These are phyloP conservation scores for Actinia tenebrosa DNA, from an alignment of 64 coral and sea anemone species.

Conservation along the genomic window DNA sequence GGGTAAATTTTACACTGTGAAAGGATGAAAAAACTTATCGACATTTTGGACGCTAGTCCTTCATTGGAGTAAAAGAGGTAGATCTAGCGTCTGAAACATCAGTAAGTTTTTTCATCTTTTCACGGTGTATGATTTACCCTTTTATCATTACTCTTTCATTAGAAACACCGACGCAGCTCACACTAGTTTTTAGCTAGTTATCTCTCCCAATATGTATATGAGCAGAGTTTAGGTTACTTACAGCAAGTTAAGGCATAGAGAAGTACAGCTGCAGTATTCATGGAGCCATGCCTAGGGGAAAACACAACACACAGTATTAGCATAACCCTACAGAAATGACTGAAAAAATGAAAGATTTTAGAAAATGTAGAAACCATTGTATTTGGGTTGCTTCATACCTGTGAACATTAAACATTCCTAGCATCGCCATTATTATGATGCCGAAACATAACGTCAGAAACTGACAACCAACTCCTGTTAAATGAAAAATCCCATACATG, in stretches of 20 bases:
- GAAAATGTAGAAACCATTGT: too few relatives aligned
- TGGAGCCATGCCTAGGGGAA: conserved; percentile 79
- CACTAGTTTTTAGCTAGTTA: too few relatives aligned
- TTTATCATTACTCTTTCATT: too few relatives aligned
- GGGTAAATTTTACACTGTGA: too few relatives aligned
- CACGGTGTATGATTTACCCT: too few relatives aligned
- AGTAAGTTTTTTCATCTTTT: too few relatives aligned
- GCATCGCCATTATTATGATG: conserved; percentile 86
- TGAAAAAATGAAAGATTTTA: not conserved
- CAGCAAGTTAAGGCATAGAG: conserved; percentile 97
- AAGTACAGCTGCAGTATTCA: conserved; percentile 94
- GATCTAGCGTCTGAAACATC: too few relatives aligned
- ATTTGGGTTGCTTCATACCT: conserved; percentile 33
- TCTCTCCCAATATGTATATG: too few relatives aligned
- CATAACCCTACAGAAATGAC: not conserved
- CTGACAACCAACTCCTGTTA: conserved; percentile 77
- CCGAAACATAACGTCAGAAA: conserved; percentile 95
- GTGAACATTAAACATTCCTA: conserved; percentile 99
- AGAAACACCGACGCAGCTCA: too few relatives aligned
- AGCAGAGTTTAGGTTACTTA: conserved; percentile 48
- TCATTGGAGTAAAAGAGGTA: too few relatives aligned
- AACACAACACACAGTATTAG: not conserved
- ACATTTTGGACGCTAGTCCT: too few relatives aligned
- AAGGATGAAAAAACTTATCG: too few relatives aligned
- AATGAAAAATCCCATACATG: not conserved